Evolutionary conservation across 2,888 invertebrate genomes (phyloP).

Genomic region (Tortricodes alternella): DNA sequence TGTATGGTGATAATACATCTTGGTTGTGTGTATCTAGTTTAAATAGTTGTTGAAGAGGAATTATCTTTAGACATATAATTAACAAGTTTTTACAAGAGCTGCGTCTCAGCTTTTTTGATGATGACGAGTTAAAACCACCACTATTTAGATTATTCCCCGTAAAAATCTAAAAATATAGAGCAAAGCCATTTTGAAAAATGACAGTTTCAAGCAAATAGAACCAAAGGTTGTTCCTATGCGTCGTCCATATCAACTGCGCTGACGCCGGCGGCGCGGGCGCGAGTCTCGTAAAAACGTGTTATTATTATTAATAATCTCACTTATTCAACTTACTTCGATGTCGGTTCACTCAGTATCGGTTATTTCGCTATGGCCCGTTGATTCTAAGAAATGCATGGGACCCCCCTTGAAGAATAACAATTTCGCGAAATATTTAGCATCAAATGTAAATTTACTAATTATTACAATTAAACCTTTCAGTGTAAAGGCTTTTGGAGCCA

Average conservation of each 20-base stretch:
- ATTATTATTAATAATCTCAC: slow-evolving; percentile 78
- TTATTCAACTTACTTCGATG: slow-evolving; percentile 55
- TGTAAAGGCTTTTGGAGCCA: background rate
- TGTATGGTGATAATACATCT: slow-evolving; percentile 3
- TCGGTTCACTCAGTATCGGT: slow-evolving; percentile 36
- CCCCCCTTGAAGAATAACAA: slow-evolving; percentile 43
- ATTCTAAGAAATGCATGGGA: slow-evolving; percentile 45
- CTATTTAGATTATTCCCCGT: too few relatives aligned
- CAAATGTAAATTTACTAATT: background rate
- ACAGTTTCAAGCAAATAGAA: too few relatives aligned
- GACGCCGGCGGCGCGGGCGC: slow-evolving; percentile 71
- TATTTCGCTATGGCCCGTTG: slow-evolving; percentile 41
- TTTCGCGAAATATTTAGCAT: slow-evolving; percentile 23
- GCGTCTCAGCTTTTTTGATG: too few relatives aligned
- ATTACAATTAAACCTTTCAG: background rate
- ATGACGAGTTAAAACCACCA: too few relatives aligned
- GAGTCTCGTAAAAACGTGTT: slow-evolving; percentile 69
- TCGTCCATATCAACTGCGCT: slow-evolving; percentile 49
- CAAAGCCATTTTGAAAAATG: too few relatives aligned
- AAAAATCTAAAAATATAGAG: too few relatives aligned
- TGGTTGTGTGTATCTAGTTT: background rate
- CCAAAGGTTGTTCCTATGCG: slow-evolving; percentile 55
- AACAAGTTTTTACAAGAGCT: background rate
- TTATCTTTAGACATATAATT: background rate
- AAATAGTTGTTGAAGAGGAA: background rate